Evolutionary conservation across 2,797 vertebrate species (phyloP).

Genomic region (Knipowitschia caucasica): DNA sequence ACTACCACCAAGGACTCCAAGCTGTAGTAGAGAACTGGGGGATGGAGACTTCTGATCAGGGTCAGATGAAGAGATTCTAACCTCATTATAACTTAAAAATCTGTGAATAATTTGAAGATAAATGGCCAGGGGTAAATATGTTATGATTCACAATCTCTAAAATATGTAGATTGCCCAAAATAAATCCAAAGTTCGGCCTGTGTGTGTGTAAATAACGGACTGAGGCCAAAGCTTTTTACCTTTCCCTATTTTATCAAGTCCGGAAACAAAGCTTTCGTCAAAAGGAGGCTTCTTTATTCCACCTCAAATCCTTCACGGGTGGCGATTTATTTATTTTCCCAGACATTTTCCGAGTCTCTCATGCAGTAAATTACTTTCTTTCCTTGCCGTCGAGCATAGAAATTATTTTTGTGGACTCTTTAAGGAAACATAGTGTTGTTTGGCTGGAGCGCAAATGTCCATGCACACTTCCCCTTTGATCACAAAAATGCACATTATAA

Average conservation of each 20-base stretch:
- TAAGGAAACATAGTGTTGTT: constrained; percentile 20
- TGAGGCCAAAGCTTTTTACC: no score
- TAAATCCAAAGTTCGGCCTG: no score
- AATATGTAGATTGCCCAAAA: no score
- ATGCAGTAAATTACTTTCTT: constrained; percentile 53
- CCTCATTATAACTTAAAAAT: no score
- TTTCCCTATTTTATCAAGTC: constrained; percentile 38
- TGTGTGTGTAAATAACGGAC: no score
- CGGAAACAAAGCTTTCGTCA: constrained; percentile 38
- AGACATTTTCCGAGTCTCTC: constrained; percentile 34
- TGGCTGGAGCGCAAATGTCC: constrained; percentile 17
- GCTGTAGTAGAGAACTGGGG: no score
- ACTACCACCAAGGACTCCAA: no score
- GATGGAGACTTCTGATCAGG: no score
- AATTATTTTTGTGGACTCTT: constrained; percentile 32
- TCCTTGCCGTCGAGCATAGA: constrained; percentile 21
- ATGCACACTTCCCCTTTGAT: constrained; percentile 6
- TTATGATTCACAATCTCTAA: no score
- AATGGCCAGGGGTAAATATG: no score
- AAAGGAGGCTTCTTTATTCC: constrained; percentile 39
- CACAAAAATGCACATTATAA: constrained; percentile 17
- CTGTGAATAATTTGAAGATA: no score
- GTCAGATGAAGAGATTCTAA: no score
- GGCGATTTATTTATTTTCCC: constrained; percentile 23
- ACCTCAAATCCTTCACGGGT: constrained; percentile 39